Evolutionary conservation across 2,888 invertebrate genomes (phyloP).

Genomic region (Beris morrisii): DNA sequence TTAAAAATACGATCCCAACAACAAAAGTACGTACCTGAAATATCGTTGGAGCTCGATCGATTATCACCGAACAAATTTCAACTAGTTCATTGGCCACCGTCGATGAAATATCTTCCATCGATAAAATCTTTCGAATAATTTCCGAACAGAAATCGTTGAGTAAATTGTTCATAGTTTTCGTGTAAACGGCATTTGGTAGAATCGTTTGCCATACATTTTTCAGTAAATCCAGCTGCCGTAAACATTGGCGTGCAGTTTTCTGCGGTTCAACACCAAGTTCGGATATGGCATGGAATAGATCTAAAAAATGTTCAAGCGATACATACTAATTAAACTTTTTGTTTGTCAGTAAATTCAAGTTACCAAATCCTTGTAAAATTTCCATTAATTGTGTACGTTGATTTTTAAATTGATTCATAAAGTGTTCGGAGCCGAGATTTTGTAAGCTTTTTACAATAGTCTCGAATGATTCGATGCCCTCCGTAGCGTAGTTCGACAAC

Average conservation of each 20-base stretch:
- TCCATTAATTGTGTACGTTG: constrained; percentile 77
- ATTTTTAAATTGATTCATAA: constrained; percentile 72
- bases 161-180: constrained; percentile 65
- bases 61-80: constrained; percentile 72
- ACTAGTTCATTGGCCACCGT: constrained; percentile 78
- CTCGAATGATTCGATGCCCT: constrained; percentile 62
- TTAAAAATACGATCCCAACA: background rate
- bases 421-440: constrained; percentile 68
- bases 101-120: constrained; percentile 84
- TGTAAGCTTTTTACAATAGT: constrained; percentile 70
- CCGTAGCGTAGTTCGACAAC: constrained; percentile 62
- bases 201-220: constrained; percentile 88
- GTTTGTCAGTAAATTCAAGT: constrained; percentile 22
- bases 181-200: constrained; percentile 75
- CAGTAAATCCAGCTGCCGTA: constrained; percentile 79
- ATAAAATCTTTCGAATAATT: constrained; percentile 60
- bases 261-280: constrained; percentile 57
- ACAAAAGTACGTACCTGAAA: constrained; percentile 63
- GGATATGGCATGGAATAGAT: constrained; percentile 48
- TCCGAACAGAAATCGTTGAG: constrained; percentile 54
- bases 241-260: constrained; percentile 77
- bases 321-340: constrained; percentile 10
- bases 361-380: constrained; percentile 75
- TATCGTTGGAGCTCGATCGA: constrained; percentile 70
- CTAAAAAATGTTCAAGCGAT: constrained; percentile 40